phyloP scores from a whole-genome alignment of 2,888 invertebrate species.

The Serrognathus titanus region DNA sequence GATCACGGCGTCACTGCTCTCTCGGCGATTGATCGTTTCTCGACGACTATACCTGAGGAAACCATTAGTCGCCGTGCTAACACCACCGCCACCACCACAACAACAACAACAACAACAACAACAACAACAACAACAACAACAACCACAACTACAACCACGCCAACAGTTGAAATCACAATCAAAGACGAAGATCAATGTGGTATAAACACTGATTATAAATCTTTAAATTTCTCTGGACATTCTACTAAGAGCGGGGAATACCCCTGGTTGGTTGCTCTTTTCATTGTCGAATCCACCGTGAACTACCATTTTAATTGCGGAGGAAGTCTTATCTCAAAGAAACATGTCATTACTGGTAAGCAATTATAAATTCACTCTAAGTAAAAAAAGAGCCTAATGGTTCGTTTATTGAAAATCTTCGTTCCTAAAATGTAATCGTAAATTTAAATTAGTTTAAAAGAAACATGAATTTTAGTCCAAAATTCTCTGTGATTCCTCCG shows the following conservation, averaged over 20 bases:
- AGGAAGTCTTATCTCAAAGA: conserved; percentile 5
- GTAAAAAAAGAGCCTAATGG: no score
- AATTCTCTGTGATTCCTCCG: no score
- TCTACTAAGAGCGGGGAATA: conserved; percentile 13
- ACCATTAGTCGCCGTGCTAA: no score
- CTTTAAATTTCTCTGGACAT: conserved; percentile 17
- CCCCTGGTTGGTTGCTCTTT: conserved; percentile 22
- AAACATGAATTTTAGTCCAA: no score
- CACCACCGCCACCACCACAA: neutral
- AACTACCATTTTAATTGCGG: conserved; percentile 11
- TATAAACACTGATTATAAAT: conserved; percentile 3
- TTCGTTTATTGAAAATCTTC: no score
- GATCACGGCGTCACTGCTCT: no score
- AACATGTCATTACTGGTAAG: conserved; percentile 7
- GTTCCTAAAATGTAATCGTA: no score
- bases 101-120: no score
- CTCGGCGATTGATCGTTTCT: no score
- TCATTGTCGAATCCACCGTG: neutral
- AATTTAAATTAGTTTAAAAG: no score
- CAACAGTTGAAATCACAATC: neutral
- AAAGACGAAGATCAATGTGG: neutral
- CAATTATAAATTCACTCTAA: neutral
- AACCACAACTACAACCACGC: neutral
- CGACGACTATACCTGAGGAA: no score
- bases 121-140: neutral